phyloP scores from a whole-genome alignment of 2,113 vertebrate species.

The Chrysemys picta region DNA sequence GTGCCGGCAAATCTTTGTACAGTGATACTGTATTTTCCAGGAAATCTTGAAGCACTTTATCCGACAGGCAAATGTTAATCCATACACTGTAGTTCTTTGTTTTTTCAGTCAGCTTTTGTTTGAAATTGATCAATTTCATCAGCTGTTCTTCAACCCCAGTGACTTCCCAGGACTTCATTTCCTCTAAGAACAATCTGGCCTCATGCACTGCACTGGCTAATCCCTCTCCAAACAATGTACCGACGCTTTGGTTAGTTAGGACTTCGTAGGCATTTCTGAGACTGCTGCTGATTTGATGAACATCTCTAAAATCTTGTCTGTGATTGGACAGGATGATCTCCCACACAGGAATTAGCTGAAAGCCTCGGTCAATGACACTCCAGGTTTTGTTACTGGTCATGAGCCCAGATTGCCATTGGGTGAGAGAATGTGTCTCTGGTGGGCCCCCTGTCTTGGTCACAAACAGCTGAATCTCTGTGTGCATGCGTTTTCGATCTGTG shows the following conservation, averaged over 20 bases:
- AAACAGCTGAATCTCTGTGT: slow-evolving; percentile 49
- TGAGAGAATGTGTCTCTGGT: background rate
- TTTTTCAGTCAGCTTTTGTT: too few relatives aligned
- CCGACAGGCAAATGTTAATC: too few relatives aligned
- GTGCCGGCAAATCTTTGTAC: too few relatives aligned
- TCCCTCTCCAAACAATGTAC: slow-evolving; percentile 23
- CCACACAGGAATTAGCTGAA: slow-evolving; percentile 63
- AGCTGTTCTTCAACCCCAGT: background rate
- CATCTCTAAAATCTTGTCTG: slow-evolving; percentile 50
- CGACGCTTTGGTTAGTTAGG: background rate
- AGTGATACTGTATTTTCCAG: too few relatives aligned
- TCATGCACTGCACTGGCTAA: background rate
- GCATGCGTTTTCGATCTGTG: background rate
- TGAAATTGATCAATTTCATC: too few relatives aligned
- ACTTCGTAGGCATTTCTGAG: slow-evolving; percentile 33
- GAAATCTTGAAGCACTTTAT: too few relatives aligned
- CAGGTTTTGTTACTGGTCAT: slow-evolving; percentile 56
- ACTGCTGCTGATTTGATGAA: background rate
- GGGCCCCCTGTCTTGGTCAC: slow-evolving; percentile 61
- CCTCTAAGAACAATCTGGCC: slow-evolving; percentile 22
- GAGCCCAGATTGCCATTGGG: slow-evolving; percentile 63
- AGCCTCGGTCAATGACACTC: slow-evolving; percentile 65
- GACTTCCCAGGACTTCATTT: slow-evolving; percentile 43
- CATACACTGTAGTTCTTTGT: too few relatives aligned
- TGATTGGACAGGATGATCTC: slow-evolving; percentile 62